phyloP scores from a whole-genome alignment of 2,888 invertebrate species.

The Metacarcinus magister region DNA sequence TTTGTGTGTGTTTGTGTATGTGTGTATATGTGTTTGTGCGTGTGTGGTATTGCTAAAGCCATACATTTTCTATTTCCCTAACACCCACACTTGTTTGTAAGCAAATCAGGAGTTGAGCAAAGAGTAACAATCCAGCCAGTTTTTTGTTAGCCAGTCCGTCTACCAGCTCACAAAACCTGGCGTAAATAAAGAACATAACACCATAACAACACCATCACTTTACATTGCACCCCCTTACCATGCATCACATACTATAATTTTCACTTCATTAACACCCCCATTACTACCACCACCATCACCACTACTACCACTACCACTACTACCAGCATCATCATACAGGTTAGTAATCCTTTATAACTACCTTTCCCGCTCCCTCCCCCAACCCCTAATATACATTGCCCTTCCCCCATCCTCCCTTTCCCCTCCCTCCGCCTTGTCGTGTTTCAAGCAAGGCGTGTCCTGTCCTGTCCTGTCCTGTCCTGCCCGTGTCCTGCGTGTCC shows the following conservation, averaged over 20 bases:
- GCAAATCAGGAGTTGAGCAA: neutral
- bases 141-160: too few relatives aligned
- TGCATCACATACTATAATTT: too few relatives aligned
- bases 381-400: too few relatives aligned
- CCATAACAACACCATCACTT: neutral
- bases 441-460: too few relatives aligned
- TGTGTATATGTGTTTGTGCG: neutral
- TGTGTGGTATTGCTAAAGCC: neutral
- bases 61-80: too few relatives aligned
- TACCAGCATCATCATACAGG: neutral
- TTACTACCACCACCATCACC: too few relatives aligned
- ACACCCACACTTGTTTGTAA: too few relatives aligned
- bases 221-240: too few relatives aligned
- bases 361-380: neutral
- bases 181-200: neutral
- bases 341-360: neutral
- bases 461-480: too few relatives aligned
- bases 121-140: neutral
- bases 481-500: too few relatives aligned
- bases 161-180: neutral
- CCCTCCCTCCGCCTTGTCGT: neutral
- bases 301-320: neutral
- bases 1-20: neutral
- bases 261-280: too few relatives aligned
- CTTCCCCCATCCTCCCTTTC: neutral